Evolutionary conservation across 2,888 invertebrate genomes (phyloP).

Genomic region (Phragmatobia fuliginosa): DNA sequence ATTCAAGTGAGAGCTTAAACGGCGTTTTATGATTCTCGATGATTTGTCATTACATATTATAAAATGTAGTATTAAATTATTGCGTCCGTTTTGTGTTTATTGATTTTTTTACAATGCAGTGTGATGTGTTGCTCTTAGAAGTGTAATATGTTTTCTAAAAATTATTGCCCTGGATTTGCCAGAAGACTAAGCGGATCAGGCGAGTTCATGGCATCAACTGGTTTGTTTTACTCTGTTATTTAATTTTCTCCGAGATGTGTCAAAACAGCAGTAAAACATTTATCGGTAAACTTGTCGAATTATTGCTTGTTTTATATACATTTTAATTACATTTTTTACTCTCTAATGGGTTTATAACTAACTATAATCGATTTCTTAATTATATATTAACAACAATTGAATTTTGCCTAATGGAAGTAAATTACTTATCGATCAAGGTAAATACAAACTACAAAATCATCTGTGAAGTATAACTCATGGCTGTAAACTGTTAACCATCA

Average conservation of each 20-base stretch:
- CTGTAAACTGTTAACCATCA: slow-evolving; percentile 24
- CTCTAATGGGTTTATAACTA: background rate
- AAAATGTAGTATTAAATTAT: slow-evolving; percentile 56
- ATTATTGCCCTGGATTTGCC: slow-evolving; percentile 23
- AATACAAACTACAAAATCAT: background rate
- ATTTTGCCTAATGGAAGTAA: background rate
- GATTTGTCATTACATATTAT: slow-evolving; percentile 56
- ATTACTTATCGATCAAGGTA: background rate
- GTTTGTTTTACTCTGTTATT: slow-evolving; percentile 18
- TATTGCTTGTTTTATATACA: background rate
- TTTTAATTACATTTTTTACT: background rate
- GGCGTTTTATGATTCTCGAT: slow-evolving; percentile 59
- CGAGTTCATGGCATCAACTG: slow-evolving; percentile 26
- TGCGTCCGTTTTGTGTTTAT: slow-evolving; percentile 53
- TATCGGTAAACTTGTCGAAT: background rate
- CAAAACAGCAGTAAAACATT: background rate
- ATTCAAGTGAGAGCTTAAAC: slow-evolving; percentile 65
- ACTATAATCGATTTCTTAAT: background rate
- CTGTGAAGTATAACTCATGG: background rate
- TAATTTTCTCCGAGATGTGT: background rate
- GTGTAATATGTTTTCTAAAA: slow-evolving; percentile 33
- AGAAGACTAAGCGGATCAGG: slow-evolving; percentile 20
- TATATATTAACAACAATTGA: background rate
- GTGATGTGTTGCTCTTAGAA: slow-evolving; percentile 4
- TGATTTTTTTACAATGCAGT: slow-evolving; percentile 38